Conservation (phyloP, 2,888 invertebrate genomes). For the Boloria selene region DNA sequence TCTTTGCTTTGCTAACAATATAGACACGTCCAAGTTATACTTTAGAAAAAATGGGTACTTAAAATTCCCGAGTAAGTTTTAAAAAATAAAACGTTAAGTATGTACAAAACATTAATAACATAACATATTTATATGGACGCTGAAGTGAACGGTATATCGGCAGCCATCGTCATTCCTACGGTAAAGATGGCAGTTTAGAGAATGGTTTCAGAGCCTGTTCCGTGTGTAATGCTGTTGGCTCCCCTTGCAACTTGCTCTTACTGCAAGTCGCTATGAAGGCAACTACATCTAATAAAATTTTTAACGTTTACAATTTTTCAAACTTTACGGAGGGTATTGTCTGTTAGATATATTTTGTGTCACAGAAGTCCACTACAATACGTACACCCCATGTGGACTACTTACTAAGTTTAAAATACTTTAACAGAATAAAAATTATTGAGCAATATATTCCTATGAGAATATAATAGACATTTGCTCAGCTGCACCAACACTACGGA, state of each 20-base stretch:
- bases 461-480: slow-evolving; percentile 81
- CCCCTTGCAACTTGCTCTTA: slow-evolving; percentile 65
- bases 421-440: slow-evolving; percentile 81
- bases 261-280: slow-evolving; percentile 71
- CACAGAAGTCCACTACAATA: slow-evolving; percentile 66
- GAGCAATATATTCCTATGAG: slow-evolving; percentile 80
- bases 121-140: not conserved
- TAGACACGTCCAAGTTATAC: no score
- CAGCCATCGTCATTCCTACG: not conserved
- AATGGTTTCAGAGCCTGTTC: slow-evolving; percentile 58
- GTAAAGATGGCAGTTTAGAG: slow-evolving; percentile 53
- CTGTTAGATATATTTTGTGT: slow-evolving; percentile 79
- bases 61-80: no score
- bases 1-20: no score
- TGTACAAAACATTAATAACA: not conserved
- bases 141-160: not conserved
- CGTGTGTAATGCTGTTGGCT: slow-evolving; percentile 61
- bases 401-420: slow-evolving; percentile 75
- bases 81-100: not conserved
- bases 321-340: slow-evolving; percentile 81
- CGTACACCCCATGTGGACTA: slow-evolving; percentile 72
- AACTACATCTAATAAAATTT: slow-evolving; percentile 76
- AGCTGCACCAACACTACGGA: slow-evolving; percentile 80
- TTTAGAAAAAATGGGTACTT: no score
- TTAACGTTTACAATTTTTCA: slow-evolving; percentile 69